Percentiles rank a stretch among this genome's conserved stretches.
These are phyloP conservation scores for Drosophila seclusa DNA, from an alignment of 2,888 invertebrate species.

Conservation along the genomic window DNA sequence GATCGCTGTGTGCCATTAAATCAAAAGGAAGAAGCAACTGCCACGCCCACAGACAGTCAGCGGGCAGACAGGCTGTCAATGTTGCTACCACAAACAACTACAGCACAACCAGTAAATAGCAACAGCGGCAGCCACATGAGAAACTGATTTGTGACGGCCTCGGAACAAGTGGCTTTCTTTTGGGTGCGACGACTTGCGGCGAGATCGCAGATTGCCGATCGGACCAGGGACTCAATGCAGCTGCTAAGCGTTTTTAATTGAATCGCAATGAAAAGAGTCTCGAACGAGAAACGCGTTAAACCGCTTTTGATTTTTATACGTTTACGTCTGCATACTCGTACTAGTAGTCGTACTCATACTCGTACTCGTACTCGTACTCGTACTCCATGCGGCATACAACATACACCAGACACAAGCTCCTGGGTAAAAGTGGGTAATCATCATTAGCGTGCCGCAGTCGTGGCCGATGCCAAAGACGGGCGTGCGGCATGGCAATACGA, in stretches of 20 bases:
- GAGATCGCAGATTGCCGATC: slow-evolving; percentile 38
- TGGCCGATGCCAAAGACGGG: slow-evolving; percentile 3
- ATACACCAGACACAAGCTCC: slow-evolving; percentile 21
- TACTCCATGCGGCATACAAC: slow-evolving; percentile 14
- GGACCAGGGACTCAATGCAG: slow-evolving; percentile 23
- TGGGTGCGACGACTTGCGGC: slow-evolving; percentile 69
- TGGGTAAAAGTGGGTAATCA: slow-evolving; percentile 79
- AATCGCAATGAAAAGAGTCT: slow-evolving; percentile 65
- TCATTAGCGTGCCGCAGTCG: slow-evolving; percentile 59
- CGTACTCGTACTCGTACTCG: neutral
- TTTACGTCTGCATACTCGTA: slow-evolving; percentile 17
- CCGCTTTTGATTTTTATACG: slow-evolving; percentile 78
- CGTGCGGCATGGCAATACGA: slow-evolving; percentile 58
- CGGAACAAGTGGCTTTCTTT: slow-evolving; percentile 70
- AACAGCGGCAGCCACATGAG: slow-evolving; percentile 21
- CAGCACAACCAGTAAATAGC: slow-evolving; percentile 17
- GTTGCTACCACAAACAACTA: slow-evolving; percentile 34
- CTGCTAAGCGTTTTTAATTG: slow-evolving; percentile 75
- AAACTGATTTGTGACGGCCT: slow-evolving; percentile 64
- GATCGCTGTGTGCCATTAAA: slow-evolving; percentile 43
- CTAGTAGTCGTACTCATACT: neutral
- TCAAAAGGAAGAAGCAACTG: slow-evolving; percentile 66
- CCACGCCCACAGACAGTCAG: slow-evolving; percentile 45
- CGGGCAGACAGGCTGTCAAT: slow-evolving; percentile 38
- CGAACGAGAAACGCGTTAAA: slow-evolving; percentile 77